Evolutionary conservation across 2,888 invertebrate species (phyloP), one percentile per base, ranked within the genome.

Genomic region (Ophion obscuratus): DNA sequence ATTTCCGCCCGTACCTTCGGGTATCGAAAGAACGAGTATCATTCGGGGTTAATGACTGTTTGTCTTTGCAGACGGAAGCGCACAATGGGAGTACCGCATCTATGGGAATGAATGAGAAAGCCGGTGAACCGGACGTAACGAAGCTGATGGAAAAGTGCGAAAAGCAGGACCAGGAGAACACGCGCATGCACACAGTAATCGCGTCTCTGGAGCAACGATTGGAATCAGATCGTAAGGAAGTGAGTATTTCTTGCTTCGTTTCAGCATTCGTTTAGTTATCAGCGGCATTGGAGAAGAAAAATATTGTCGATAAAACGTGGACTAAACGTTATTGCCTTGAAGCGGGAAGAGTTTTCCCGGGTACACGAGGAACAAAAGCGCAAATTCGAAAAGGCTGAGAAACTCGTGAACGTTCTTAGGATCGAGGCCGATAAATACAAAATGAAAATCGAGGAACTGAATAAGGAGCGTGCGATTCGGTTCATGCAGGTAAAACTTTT

Each of bases 381-480:
- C 88, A 97, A 97, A 93, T 96, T 97, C 92, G 94, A 95, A 17
- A 96, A 97, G 92, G 96, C 96, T 0, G 96, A 95, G 89, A 95
- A 95, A 17, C 93, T 96, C 67, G 95, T 97, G 14, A 89, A 89
- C 11, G 91, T 92, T 59, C 90, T 94, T 31, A 92, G 91, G 79
- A 89, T 88, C 20, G 94, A 94, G 88, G 93, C 93, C 88, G 47
- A 87, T 9, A 91, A 93, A n/a, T 88, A 94, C 14, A 90, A 89
- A 85, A 84, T 76, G 7, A 90, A 86, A 79, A 27, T 89, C 10
- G 74, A 59, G 7, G 27, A 31, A 14, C 80, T 81, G 6, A 2
- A 61, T 2, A 44, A 17, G 57, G 75, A 80, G 17, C 59, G 74
- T 14, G 66, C 40, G 2, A 80, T 83, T 66, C 57, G 68, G 7